Base-by-base conservation (phyloP, 2,888 invertebrate genomes). In the Cosmia trapezina region DNA sequence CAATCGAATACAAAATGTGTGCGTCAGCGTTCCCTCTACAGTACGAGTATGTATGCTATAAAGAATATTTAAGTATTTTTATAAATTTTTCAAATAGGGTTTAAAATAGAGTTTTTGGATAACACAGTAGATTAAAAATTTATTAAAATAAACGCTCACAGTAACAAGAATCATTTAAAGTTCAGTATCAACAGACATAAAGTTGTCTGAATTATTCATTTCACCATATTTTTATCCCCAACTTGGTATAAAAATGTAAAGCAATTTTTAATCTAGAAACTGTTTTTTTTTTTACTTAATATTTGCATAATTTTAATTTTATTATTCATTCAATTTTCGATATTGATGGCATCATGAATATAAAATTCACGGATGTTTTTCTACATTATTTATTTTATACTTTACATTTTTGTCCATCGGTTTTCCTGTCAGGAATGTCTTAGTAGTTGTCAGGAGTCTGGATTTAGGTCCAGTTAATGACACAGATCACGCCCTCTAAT, bases 281-380 rank as follows among this genome's bases (percentile, higher is more conserved):
- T 43, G 33, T 64, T 37, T 59, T 59, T 6, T 6, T 37, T 37
- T 74, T 65, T 19, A 68, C 2, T 43, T 68, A 60, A 54, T 64
- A 70, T 76, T 78, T 71, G 12, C 65, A 53, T 71, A 62, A 57
- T 71, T 56, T 76, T 49, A 56, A 76, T 76, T 61, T 77, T 51
- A 70, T 47, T 70, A 65, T 70, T 70, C 56, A 65, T 70, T 56
- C n/a, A 12, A 19, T 70, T 64, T 64, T 53, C 37, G 4, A 37
- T 37, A 4, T 37, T 76, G 33, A 64, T 43, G 53, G 41, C 57
- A 28, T 62, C 51, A 51, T 76, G 57, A 76, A 76, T 75, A 41
- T 61, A 49, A 45, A 73, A 28, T 49, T 51, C 4, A 9, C 12
- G 6, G 4, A 43, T 28, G 41, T 2, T 28, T 43, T 7, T 17